phyloP scores from a whole-genome alignment of 1,140 invertebrate genomes.

The Bicyclus anynana region DNA sequence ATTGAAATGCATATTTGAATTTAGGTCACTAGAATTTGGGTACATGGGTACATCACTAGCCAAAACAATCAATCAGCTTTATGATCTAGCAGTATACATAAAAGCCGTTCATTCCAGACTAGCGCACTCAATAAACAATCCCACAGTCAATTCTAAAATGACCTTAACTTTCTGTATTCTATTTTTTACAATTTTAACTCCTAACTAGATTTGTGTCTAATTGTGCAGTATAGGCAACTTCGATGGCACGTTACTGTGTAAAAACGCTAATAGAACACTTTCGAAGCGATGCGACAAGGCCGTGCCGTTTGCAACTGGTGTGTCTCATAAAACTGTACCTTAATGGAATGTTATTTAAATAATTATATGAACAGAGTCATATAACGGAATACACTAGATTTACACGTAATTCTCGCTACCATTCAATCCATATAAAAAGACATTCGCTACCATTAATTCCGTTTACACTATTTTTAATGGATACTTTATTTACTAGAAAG shows the following conservation, averaged over 20 bases:
- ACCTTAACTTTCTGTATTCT: conserved; percentile 45
- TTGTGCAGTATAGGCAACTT: conserved; percentile 57
- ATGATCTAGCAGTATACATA: no score
- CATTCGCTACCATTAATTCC: conserved; percentile 51
- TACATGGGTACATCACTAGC: no score
- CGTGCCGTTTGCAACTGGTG: conserved; percentile 4
- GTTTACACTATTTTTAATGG: conserved; percentile 47
- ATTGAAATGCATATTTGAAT: no score
- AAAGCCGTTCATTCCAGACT: no score
- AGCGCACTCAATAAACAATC: conserved; percentile 7
- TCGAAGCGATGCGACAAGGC: conserved; percentile 12
- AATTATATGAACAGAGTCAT: conserved; percentile 10
- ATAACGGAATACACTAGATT: conserved; percentile 10
- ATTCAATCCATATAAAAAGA: conserved; percentile 63
- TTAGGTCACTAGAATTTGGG: no score
- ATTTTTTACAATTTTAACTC: conserved; percentile 64
- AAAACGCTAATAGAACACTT: conserved; percentile 24
- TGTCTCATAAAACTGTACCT: conserved; percentile 14
- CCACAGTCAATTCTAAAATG: conserved; percentile 34
- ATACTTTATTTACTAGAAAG: conserved; percentile 49
- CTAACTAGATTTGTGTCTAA: conserved; percentile 62
- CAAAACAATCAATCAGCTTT: no score
- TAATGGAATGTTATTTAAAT: conserved; percentile 17
- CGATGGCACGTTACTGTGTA: conserved; percentile 22
- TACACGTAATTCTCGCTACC: conserved; percentile 37